phyloP scores from a whole-genome alignment of 2,113 vertebrate genomes.

The Coptodon bakossiorum region DNA sequence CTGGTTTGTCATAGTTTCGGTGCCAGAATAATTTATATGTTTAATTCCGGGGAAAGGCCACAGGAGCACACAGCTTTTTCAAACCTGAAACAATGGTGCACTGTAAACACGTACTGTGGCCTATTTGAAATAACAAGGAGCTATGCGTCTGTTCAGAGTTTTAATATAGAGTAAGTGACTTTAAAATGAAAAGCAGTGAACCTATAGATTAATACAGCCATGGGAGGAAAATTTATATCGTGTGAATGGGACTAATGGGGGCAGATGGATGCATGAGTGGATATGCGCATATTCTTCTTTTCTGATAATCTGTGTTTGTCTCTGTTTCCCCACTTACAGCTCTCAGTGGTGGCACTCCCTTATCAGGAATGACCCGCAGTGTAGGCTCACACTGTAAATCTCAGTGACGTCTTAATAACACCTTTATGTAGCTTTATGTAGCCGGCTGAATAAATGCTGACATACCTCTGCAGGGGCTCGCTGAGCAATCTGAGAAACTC shows the following conservation, averaged over 20 bases:
- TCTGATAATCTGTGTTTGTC: neutral
- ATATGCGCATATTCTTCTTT: neutral
- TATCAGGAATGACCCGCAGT: conserved; percentile 51
- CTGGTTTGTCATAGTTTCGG: neutral
- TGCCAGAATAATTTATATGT: neutral
- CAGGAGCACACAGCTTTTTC: neutral
- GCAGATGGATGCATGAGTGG: neutral
- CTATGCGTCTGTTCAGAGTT: neutral
- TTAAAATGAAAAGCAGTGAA: neutral
- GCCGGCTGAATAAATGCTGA: conserved; percentile 18
- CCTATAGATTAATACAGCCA: neutral
- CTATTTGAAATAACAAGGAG: neutral
- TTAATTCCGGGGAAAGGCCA: neutral
- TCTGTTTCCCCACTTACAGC: neutral
- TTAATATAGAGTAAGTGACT: neutral
- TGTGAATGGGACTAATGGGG: neutral
- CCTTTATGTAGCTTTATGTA: conserved; percentile 28
- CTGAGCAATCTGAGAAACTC: neutral
- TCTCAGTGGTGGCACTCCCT: conserved; percentile 61
- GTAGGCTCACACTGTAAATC: conserved; percentile 57
- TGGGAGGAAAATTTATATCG: neutral
- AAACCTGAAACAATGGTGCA: neutral
- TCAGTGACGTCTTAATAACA: conserved; percentile 66
- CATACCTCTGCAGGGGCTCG: neutral
- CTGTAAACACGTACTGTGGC: neutral